Conservation (phyloP, 2,113 vertebrate genomes). For the Pyxicephalus adspersus region DNA sequence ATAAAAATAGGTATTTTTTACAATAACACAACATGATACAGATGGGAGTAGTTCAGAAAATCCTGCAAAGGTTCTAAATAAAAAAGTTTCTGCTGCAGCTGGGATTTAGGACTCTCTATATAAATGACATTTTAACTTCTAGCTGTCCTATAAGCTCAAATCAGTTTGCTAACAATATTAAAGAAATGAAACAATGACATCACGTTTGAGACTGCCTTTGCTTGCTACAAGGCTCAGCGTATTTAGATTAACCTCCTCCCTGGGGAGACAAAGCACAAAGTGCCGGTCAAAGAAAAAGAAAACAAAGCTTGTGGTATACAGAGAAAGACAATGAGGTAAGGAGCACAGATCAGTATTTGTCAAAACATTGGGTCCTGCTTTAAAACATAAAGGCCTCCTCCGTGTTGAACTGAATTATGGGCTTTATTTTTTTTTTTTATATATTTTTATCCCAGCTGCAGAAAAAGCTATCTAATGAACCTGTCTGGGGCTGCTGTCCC, state of each 20-base stretch:
- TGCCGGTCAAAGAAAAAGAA: conserved; percentile 83
- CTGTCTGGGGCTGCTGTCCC: conserved; percentile 98
- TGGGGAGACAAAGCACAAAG: conserved; percentile 69
- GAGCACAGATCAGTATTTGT: conserved; percentile 86
- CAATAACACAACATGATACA: too few relatives aligned
- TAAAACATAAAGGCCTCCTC: conserved; percentile 80
- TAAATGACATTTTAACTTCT: too few relatives aligned
- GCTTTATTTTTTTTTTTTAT: conserved; percentile 68
- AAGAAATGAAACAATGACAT: too few relatives aligned
- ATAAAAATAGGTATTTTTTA: too few relatives aligned
- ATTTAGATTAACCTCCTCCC: neutral
- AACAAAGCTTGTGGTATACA: conserved; percentile 75
- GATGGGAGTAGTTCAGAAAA: too few relatives aligned
- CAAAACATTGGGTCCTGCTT: conserved; percentile 88
- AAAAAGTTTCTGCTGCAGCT: too few relatives aligned
- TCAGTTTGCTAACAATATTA: too few relatives aligned
- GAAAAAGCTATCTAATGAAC: conserved; percentile 99
- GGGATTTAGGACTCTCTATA: too few relatives aligned
- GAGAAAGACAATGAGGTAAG: conserved; percentile 74
- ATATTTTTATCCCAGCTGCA: conserved; percentile 91
- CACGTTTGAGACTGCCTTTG: too few relatives aligned
- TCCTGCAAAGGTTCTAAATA: too few relatives aligned
- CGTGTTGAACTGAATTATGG: conserved; percentile 84
- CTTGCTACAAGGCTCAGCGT: neutral
- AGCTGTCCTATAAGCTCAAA: too few relatives aligned